phyloP scores from a whole-genome alignment of 2,113 vertebrate species.

The Python bivittatus region DNA sequence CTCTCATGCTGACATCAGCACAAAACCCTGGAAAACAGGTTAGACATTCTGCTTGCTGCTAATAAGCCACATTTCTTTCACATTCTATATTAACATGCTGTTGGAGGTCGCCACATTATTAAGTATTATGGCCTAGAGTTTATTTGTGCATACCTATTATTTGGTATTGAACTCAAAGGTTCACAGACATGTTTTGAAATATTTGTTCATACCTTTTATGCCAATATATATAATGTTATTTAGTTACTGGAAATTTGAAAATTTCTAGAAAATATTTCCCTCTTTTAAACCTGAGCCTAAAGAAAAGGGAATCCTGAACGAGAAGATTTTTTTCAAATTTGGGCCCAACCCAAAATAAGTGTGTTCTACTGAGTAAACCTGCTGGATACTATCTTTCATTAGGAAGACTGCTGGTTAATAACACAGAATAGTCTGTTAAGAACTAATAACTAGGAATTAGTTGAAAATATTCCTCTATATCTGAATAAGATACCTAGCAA shows the following conservation, averaged over 20 bases:
- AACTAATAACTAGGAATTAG: not conserved
- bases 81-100: accelerated
- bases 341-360: not conserved
- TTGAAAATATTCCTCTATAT: not conserved
- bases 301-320: not conserved
- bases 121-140: not conserved
- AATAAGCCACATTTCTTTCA: not conserved
- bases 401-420: not conserved
- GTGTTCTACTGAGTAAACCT: not conserved
- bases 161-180: not conserved
- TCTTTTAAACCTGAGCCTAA: not conserved
- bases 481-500: not conserved
- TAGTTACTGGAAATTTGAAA: not conserved
- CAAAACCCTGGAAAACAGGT: not conserved
- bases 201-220: not conserved
- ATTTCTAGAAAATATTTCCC: not conserved
- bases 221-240: not conserved
- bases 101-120: accelerated
- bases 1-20: not conserved
- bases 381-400: not conserved
- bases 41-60: not conserved
- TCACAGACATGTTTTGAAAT: not conserved
- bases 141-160: not conserved
- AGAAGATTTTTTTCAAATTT: not conserved
- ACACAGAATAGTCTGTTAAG: not conserved